Percentiles rank a stretch among this genome's conserved stretches.
These are phyloP conservation scores for Allygus modestus DNA, from an alignment of 2,888 invertebrate genomes.

Conservation along the genomic window DNA sequence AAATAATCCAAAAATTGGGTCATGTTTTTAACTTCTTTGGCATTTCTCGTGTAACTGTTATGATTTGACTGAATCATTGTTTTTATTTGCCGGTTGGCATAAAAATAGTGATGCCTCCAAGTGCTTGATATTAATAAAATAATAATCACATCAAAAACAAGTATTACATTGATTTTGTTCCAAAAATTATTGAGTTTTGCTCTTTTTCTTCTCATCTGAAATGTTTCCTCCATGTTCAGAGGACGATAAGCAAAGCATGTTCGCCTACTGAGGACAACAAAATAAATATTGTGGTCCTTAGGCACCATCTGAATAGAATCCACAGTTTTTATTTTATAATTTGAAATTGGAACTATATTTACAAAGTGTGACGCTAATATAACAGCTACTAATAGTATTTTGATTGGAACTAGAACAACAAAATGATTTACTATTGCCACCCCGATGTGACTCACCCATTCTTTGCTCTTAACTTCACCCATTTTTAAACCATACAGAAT, in stretches of 20 bases:
- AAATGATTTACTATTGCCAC: background rate
- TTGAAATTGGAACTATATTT: background rate
- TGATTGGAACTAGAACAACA: background rate
- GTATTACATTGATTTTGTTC: background rate
- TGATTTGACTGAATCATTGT: background rate
- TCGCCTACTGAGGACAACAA: background rate
- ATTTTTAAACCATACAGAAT: slow-evolving; percentile 9
- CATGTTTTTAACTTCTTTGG: background rate
- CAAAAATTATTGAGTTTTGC: background rate
- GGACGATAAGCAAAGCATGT: background rate
- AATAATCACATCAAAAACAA: background rate
- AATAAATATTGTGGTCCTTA: background rate
- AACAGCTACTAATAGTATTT: background rate
- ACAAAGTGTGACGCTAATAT: background rate
- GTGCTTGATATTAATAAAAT: background rate
- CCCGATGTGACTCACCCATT: background rate
- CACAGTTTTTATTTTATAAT: background rate
- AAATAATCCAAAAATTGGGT: background rate
- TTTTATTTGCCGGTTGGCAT: background rate
- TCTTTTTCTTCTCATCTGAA: background rate
- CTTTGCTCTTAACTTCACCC: background rate
- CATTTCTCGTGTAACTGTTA: background rate
- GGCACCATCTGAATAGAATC: background rate
- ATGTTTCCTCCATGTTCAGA: background rate
- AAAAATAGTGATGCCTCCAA: background rate